Base-by-base conservation (phyloP, 2,113 vertebrate genomes). In the Brachypodius melanocephalos region DNA sequence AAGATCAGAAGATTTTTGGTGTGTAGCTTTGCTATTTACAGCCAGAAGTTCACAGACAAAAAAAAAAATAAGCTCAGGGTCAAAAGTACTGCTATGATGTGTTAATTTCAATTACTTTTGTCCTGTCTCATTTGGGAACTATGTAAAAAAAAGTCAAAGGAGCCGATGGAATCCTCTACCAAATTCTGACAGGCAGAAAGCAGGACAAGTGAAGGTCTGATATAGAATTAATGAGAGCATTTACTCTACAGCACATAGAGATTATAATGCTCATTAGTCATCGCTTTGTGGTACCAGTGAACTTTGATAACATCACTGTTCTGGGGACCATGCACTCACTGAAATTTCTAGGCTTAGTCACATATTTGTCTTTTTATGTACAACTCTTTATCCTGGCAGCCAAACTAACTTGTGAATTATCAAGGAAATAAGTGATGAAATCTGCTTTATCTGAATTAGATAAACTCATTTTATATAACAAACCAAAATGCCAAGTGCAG, bases 91-190 rank as follows among this genome's bases (percentile, higher is more conserved):
- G 52, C 63, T 66, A 2, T 36, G 51, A 61, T 55, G 48, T 86
- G 19, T 69, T 91, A n/a, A 84, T 94, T 91, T 72, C 31, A 43
- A 34, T 63, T 72, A 51, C 29, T 88, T 95, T 42, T 78, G 42
- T 54, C 59, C 63, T 79, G 42, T 65, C 22, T 72, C 78, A 40
- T 4, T 17, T 66, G 34, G 49, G 59, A 89, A 49, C 45, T 74
- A 25, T 31, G 61, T 86, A 79, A 85, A 96, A 93, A 93, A 90
- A 85, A 83, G 62, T 90, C 76, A 67, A 76, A 88, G 74, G 43
- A 88, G 58, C 36, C 88, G 89, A 19, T 74, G 76, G 89, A 90
- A 79, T 52, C 16, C 83, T 93, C 65, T 51, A 45, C 82, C 80
- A 42, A 76, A 58, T 51, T 85, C 58, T 76, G 88, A 73, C 68